Evolutionary conservation across 2,113 vertebrate genomes (phyloP).

Genomic region (Lathamus discolor): DNA sequence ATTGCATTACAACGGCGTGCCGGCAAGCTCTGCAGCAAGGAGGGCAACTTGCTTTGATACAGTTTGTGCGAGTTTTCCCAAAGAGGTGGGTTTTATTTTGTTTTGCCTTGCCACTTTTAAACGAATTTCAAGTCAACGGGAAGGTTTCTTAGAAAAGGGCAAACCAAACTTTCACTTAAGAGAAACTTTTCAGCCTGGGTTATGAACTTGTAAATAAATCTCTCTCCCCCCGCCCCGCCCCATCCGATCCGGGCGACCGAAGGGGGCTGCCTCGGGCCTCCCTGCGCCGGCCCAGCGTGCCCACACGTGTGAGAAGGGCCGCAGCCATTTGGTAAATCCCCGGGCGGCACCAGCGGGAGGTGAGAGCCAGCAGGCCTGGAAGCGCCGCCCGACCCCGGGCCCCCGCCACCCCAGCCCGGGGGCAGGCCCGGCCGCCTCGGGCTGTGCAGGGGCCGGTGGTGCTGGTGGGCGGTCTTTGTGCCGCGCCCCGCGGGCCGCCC

Average conservation of each 20-base stretch:
- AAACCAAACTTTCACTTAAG: background rate
- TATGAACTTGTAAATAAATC: background rate
- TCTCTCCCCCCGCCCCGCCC: too few species aligned
- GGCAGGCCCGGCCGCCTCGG: too few species aligned
- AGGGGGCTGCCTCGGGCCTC: background rate
- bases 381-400: background rate
- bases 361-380: background rate
- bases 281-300: background rate
- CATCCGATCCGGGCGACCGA: background rate
- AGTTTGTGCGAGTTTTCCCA: background rate
- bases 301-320: background rate
- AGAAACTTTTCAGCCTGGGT: background rate
- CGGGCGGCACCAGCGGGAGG: background rate
- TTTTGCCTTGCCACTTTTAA: constrained; percentile 15
- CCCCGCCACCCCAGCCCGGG: background rate
- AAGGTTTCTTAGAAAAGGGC: background rate
- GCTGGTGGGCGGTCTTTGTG: background rate
- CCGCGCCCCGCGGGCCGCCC: background rate
- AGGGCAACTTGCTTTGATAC: background rate
- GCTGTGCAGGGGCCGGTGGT: background rate
- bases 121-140: background rate
- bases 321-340: constrained; percentile 42
- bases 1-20: background rate
- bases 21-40: background rate
- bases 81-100: accelerated